Conservation (phyloP, 1,140 invertebrate species). For the Laupala kohalensis region DNA sequence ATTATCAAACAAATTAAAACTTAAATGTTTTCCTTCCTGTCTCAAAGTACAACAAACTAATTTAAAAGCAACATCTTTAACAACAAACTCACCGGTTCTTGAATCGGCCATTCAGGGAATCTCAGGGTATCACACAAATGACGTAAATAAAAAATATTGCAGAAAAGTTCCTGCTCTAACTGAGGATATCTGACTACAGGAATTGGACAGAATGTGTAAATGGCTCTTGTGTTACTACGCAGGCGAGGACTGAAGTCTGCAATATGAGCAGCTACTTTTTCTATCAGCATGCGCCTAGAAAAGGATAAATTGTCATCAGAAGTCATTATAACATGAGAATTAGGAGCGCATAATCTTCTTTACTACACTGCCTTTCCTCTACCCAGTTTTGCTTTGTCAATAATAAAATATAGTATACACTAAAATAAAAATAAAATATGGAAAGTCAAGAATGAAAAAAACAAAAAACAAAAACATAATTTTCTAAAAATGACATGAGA, state of each 20-base stretch:
- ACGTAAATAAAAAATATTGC: constrained; percentile 94
- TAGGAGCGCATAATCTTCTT: background rate
- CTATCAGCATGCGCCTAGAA: constrained; percentile 11
- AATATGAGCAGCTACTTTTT: constrained; percentile 47
- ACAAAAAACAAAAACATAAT: too few species aligned
- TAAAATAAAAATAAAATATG: too few species aligned
- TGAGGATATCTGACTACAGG: constrained; percentile 91
- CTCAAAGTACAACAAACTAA: too few species aligned
- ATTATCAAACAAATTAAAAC: too few species aligned
- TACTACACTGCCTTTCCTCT: too few species aligned
- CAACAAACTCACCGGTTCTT: constrained; percentile 70
- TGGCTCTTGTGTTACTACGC: constrained; percentile 81
- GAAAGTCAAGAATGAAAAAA: too few species aligned
- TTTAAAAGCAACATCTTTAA: too few species aligned
- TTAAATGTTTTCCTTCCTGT: background rate
- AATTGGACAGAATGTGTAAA: constrained; percentile 95
- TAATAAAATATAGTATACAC: too few species aligned
- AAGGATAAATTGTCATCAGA: too few species aligned
- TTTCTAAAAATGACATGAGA: too few species aligned
- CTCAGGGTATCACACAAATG: constrained; percentile 83
- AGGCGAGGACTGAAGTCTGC: constrained; percentile 92
- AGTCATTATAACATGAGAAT: background rate
- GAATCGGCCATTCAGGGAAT: constrained; percentile 96
- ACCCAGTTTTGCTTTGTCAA: too few species aligned
- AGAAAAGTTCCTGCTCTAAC: constrained; percentile 92